These are phyloP conservation scores for Pseudococcus viburni DNA, from an alignment of 2,888 invertebrate genomes.

Conservation along the genomic window DNA sequence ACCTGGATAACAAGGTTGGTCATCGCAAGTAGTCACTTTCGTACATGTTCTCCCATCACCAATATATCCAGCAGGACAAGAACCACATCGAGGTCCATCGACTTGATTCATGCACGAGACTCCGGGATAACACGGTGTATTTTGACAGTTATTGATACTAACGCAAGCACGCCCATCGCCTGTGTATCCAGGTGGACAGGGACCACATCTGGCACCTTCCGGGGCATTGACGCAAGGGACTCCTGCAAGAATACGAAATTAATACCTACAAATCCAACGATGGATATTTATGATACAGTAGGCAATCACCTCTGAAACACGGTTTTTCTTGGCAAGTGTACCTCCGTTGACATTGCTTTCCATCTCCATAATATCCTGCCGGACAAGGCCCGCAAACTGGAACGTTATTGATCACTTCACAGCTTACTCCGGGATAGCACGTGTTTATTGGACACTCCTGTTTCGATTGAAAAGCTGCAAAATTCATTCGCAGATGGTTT, in stretches of 20 bases:
- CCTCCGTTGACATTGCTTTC: conserved; percentile 78
- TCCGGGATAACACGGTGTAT: conserved; percentile 75
- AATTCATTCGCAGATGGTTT: background rate
- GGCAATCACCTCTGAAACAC: conserved; percentile 70
- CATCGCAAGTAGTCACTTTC: conserved; percentile 78
- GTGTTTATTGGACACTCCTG: background rate
- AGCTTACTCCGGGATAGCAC: conserved; percentile 37
- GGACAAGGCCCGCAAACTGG: conserved; percentile 83
- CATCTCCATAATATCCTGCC: conserved; percentile 82
- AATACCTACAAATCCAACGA: background rate
- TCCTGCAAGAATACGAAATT: conserved; percentile 72
- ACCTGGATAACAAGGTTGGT: conserved; percentile 73
- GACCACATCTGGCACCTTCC: conserved; percentile 82
- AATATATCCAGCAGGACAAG: conserved; percentile 81
- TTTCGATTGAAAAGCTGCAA: background rate
- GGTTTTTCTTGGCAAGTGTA: conserved; percentile 79
- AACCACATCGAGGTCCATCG: conserved; percentile 77
- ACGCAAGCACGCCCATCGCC: conserved; percentile 84
- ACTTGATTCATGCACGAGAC: conserved; percentile 78
- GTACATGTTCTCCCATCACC: conserved; percentile 84
- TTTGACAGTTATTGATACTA: conserved; percentile 78
- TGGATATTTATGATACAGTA: background rate
- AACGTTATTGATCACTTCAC: background rate
- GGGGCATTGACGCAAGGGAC: conserved; percentile 80
- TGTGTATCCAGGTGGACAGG: conserved; percentile 81